These are phyloP conservation scores for Sardina pilchardus DNA, from an alignment of 2,113 vertebrate genomes.

Conservation along the genomic window DNA sequence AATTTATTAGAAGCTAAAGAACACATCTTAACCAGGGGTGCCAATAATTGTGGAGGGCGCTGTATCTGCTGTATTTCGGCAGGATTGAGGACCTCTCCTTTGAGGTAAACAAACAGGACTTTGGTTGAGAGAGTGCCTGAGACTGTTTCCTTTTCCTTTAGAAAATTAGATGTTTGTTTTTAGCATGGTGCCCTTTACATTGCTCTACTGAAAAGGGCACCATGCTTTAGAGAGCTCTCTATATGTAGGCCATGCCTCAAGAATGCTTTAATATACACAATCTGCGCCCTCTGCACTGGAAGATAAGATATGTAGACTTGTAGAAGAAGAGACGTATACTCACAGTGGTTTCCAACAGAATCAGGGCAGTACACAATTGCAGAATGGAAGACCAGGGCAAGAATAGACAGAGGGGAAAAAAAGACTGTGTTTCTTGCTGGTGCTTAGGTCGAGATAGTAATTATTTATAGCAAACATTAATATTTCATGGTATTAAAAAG, in stretches of 20 bases:
- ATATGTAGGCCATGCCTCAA: slow-evolving; percentile 4
- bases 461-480: background rate
- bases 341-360: background rate
- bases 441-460: background rate
- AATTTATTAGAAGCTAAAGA: too few relatives aligned
- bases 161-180: background rate
- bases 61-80: too few relatives aligned
- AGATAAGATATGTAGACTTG: background rate
- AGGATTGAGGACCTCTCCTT: background rate
- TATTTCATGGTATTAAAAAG: background rate
- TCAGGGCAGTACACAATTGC: background rate
- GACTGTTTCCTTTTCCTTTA: background rate
- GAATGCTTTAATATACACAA: background rate
- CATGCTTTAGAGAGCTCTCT: background rate
- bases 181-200: slow-evolving; percentile 10
- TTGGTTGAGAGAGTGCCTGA: background rate
- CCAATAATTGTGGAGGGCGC: too few relatives aligned
- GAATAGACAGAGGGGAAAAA: background rate
- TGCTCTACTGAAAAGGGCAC: background rate
- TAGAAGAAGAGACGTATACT: background rate
- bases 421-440: background rate
- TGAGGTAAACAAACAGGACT: background rate
- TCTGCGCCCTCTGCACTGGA: background rate
- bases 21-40: too few relatives aligned
- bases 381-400: background rate